These are phyloP conservation scores for Acrocyrtus sp. DNA, from an alignment of 2,888 invertebrate genomes.

Conservation along the genomic window DNA sequence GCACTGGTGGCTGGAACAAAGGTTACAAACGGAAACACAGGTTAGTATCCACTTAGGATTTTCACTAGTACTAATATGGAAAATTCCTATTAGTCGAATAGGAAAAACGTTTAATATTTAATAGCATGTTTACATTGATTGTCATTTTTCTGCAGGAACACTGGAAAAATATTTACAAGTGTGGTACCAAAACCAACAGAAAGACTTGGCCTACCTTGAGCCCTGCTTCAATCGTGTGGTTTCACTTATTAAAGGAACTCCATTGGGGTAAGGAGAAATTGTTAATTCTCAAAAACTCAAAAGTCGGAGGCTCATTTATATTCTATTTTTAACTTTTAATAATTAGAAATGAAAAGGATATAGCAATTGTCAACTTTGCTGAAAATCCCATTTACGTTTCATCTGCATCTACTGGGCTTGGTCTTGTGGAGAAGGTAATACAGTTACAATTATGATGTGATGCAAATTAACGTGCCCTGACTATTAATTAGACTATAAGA, in stretches of 20 bases:
- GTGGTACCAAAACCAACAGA: conserved; percentile 14
- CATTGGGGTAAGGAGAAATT: not conserved
- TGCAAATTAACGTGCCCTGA: not conserved
- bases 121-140: not conserved
- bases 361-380: conserved; percentile 16
- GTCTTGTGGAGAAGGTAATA: conserved; percentile 4
- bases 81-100: not conserved
- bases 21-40: not conserved
- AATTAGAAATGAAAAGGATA: conserved; percentile 10
- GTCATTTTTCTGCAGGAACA: not conserved
- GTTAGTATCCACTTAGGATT: not conserved
- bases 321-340: too few species aligned
- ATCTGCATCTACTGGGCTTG: not conserved
- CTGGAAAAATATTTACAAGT: conserved; percentile 15
- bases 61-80: too few species aligned
- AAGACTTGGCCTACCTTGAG: not conserved
- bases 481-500: not conserved
- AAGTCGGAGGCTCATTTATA: too few species aligned
- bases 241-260: not conserved
- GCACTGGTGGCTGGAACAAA: not conserved
- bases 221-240: conserved; percentile 11
- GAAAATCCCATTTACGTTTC: conserved; percentile 3
- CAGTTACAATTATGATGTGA: not conserved
- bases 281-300: not conserved
- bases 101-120: not conserved